Base-by-base conservation (phyloP, 1,140 invertebrate species). In the Protaetia brevitarsis region DNA sequence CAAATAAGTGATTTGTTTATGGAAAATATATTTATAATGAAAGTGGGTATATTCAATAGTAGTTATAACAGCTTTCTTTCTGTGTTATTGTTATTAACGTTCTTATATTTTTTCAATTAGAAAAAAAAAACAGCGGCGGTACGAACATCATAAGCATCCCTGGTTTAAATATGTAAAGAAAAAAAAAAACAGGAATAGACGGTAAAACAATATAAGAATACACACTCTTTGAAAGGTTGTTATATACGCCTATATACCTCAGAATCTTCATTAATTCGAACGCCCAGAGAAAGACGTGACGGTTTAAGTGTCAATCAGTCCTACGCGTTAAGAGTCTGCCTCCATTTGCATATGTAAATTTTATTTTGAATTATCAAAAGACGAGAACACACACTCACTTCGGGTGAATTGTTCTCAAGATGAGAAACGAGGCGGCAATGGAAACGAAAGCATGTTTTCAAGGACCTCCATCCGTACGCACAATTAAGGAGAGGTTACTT, bases 321-420 rank as follows among this genome's bases (percentile, higher is more conserved):
- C 41, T 51, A 51, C 41, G 41, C 41, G 19, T 23, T 6, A 51
- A 51, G 41, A 16, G n/a, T 51, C 3, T 21, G 23, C n/a, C 41
- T 45, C 23, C 41, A 51, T 51, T 51, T 51, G 41, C 41, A 51
- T 51, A 51, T 51, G 41, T 51, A 51, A 51, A 51, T 51, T 51
- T 51, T 26, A 3, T 16, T 51, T 51, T 51, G 41, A 51, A 23
- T 51, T 23, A 51, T 23, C 16, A 45, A 19, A 51, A 19, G 19
- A 51, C 21, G 5, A 19, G 3, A 4, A 51, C 16, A 23, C 2
- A 51, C 16, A 23, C 26, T 16, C 13, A 10, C 41, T 5, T 51
- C 26, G 41, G 41, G 26, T 23, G 41, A 10, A 51, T 51, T 51
- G 41, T 51, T 51, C 41, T 51, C 11, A 51, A 51, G 41, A 23